Conservation (phyloP, 2,888 invertebrate genomes). For the Trichopria drosophilae region DNA sequence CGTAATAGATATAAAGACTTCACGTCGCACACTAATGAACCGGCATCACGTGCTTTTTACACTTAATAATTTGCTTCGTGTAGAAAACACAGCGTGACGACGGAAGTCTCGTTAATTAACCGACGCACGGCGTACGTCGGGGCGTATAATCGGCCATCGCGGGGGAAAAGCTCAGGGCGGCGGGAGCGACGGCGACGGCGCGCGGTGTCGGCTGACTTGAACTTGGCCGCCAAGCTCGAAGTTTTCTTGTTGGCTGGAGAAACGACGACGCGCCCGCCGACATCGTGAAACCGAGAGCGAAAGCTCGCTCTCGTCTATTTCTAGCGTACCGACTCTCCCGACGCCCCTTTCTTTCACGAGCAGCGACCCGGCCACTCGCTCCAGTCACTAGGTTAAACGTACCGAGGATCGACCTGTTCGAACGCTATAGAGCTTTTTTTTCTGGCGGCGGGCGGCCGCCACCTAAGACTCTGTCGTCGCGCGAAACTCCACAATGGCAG, state of each 20-base stretch:
- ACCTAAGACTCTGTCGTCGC: too few species aligned
- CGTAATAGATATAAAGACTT: too few species aligned
- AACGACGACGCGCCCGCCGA: constrained; percentile 38
- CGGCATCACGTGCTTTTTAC: too few species aligned
- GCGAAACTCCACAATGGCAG: too few species aligned
- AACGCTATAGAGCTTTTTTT: not conserved
- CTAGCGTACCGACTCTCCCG: constrained; percentile 44
- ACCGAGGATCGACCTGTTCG: constrained; percentile 34
- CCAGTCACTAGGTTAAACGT: constrained; percentile 51
- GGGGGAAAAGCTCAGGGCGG: constrained; percentile 4
- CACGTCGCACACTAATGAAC: too few species aligned
- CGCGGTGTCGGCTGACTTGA: constrained; percentile 45
- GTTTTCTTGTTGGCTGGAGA: constrained; percentile 50
- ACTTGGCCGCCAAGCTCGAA: constrained; percentile 55
- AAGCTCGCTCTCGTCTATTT: constrained; percentile 55
- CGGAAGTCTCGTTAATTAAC: too few species aligned
- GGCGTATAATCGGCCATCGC: not conserved
- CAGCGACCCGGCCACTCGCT: constrained; percentile 37
- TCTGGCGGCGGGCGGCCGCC: constrained; percentile 17
- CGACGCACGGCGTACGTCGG: too few species aligned
- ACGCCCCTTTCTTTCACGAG: constrained; percentile 46
- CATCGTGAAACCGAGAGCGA: constrained; percentile 54
- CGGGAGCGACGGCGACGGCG: too few species aligned
- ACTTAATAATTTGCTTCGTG: too few species aligned
- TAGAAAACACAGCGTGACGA: too few species aligned